Evolutionary conservation across 2,797 vertebrate species (phyloP).

Genomic region (Pangasius djambal): DNA sequence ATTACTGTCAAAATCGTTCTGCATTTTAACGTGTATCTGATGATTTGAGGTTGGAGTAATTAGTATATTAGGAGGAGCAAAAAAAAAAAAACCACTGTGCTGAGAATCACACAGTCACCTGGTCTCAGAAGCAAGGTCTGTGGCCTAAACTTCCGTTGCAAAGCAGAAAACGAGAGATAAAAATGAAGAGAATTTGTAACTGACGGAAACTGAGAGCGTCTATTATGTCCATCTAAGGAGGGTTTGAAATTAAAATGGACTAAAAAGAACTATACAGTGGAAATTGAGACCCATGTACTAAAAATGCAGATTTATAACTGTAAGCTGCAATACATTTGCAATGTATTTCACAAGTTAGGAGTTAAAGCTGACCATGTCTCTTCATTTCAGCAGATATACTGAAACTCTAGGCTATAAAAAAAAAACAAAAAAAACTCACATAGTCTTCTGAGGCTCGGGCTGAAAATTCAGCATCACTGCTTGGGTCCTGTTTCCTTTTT

Average conservation of each 20-base stretch:
- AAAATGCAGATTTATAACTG: not conserved
- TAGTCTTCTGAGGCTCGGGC: slow-evolving; percentile 73
- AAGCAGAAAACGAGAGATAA: slow-evolving; percentile 29
- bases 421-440: slow-evolving; percentile 54
- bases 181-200: slow-evolving; percentile 23
- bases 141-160: slow-evolving; percentile 43
- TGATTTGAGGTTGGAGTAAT: not conserved
- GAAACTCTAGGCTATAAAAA: slow-evolving; percentile 31
- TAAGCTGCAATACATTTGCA: not conserved
- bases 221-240: not conserved
- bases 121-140: slow-evolving; percentile 30
- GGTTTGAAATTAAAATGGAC: not conserved
- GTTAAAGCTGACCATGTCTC: slow-evolving; percentile 3
- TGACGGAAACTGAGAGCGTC: slow-evolving; percentile 12
- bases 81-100: not conserved
- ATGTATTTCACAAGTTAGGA: slow-evolving; percentile 1
- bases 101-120: slow-evolving; percentile 34
- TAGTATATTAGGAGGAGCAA: not conserved
- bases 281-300: not conserved
- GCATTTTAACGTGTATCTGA: not conserved
- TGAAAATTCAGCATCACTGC: slow-evolving; percentile 61
- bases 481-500: slow-evolving; percentile 80
- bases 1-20: not conserved
- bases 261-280: not conserved
- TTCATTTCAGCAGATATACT: slow-evolving; percentile 22